Conservation (phyloP, 37 sponge, comb jelly and placozoan species). For the Spongilla lacustris region DNA sequence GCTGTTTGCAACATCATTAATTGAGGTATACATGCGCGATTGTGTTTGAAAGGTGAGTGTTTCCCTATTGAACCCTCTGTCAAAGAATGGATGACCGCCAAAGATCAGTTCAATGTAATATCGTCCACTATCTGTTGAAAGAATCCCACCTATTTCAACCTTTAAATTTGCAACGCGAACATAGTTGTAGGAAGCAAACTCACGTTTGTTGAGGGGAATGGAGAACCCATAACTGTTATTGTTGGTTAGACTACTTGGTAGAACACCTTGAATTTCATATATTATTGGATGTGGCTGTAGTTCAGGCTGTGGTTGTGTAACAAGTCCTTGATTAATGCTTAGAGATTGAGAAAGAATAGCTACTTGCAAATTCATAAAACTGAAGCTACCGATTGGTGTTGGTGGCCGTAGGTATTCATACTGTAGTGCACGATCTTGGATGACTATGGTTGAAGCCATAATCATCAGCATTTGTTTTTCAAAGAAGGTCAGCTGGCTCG, state of each 20-base stretch:
- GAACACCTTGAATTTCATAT: too few relatives aligned
- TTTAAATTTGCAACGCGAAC: too few relatives aligned
- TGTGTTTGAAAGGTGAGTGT: conserved; percentile 9
- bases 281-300: too few relatives aligned
- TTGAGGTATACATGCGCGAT: neutral
- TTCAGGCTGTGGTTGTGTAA: too few relatives aligned
- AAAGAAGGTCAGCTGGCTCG: conserved; percentile 10
- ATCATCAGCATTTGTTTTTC: neutral
- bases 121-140: neutral
- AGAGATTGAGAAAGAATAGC: too few relatives aligned
- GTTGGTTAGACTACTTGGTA: too few relatives aligned
- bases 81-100: conserved; percentile 1
- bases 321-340: too few relatives aligned
- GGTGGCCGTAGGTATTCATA: neutral
- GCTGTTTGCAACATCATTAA: conserved; percentile 3
- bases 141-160: conserved; percentile 9
- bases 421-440: conserved; percentile 12
- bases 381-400: neutral
- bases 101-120: conserved; percentile 3
- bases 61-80: neutral
- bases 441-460: conserved; percentile 10
- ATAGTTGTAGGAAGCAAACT: too few relatives aligned
- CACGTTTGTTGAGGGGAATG: too few relatives aligned
- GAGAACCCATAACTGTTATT: too few relatives aligned
- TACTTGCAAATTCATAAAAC: neutral